Conservation (phyloP, 2,113 vertebrate genomes). For the Epinephelus fuscoguttatus region DNA sequence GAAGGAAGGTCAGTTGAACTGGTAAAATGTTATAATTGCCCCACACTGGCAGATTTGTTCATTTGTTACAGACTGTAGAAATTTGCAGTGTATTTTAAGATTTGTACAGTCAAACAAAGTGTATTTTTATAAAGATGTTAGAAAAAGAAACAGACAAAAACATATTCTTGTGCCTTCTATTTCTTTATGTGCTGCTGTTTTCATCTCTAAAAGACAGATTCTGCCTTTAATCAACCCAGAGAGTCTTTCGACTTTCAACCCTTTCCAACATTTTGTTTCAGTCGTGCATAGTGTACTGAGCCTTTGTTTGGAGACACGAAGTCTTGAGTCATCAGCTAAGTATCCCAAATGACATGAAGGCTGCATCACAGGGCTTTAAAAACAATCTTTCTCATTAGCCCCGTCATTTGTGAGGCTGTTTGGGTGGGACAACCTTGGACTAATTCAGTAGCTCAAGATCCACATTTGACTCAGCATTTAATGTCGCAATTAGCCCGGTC, state of each 20-base stretch:
- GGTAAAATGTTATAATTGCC: no score
- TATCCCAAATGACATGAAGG: neutral
- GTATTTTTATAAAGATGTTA: neutral
- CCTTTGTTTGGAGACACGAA: neutral
- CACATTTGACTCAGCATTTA: conserved; percentile 45
- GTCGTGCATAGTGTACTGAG: neutral
- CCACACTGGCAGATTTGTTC: neutral
- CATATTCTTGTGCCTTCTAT: neutral
- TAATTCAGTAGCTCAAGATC: conserved; percentile 42
- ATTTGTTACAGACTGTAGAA: neutral
- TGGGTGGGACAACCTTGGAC: conserved; percentile 26
- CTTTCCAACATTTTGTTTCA: neutral
- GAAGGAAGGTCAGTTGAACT: no score
- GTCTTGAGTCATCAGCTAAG: neutral
- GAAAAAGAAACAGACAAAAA: neutral
- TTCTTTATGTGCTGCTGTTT: neutral
- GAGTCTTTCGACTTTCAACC: neutral
- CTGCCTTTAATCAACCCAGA: neutral
- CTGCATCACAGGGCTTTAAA: neutral
- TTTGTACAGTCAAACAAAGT: no score
- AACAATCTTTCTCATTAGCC: conserved; percentile 24
- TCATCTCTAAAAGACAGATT: neutral
- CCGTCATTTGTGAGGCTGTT: conserved; percentile 18
- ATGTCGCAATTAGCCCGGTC: conserved; percentile 55
- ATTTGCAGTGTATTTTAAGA: neutral